phyloP scores from a whole-genome alignment of 1,140 invertebrate species.

The Ceratoteleas bidentatus region DNA sequence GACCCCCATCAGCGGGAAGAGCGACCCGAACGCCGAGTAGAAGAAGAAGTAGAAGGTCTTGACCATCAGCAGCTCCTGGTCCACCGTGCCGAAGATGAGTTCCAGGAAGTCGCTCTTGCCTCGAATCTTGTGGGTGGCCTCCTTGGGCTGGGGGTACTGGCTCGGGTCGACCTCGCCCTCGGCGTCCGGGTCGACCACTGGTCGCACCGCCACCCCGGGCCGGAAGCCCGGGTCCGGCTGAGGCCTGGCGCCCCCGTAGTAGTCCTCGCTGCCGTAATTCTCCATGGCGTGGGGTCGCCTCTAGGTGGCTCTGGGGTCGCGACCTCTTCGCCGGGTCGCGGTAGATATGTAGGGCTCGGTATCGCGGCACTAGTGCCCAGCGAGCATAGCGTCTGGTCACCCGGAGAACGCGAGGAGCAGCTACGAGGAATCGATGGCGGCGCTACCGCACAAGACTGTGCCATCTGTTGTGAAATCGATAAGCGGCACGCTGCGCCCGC shows the following conservation, averaged over 20 bases:
- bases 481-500: slow-evolving; percentile 73
- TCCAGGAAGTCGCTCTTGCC: slow-evolving; percentile 92
- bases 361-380: background rate
- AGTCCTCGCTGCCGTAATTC: slow-evolving; percentile 75
- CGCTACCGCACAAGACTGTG: slow-evolving; percentile 59
- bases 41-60: slow-evolving; percentile 99
- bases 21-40: slow-evolving; percentile 98
- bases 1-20: slow-evolving; percentile 98
- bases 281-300: too few species aligned
- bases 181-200: slow-evolving; percentile 88
- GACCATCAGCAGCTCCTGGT: slow-evolving; percentile 94
- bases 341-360: background rate
- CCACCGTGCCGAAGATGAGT: slow-evolving; percentile 90
- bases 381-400: background rate
- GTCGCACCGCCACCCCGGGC: slow-evolving; percentile 78
- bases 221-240: slow-evolving; percentile 61
- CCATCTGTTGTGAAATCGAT: slow-evolving; percentile 76
- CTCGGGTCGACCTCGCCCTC: slow-evolving; percentile 88
- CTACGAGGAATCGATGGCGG: slow-evolving; percentile 74
- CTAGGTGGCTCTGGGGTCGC: too few species aligned
- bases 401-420: slow-evolving; percentile 6
- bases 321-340: too few species aligned
- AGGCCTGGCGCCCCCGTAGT: slow-evolving; percentile 67
- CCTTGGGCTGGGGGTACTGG: slow-evolving; percentile 90
- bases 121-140: slow-evolving; percentile 93